phyloP scores from a whole-genome alignment of 1,140 invertebrate genomes.

The Pachyrhynchus sulphureomaculatus region DNA sequence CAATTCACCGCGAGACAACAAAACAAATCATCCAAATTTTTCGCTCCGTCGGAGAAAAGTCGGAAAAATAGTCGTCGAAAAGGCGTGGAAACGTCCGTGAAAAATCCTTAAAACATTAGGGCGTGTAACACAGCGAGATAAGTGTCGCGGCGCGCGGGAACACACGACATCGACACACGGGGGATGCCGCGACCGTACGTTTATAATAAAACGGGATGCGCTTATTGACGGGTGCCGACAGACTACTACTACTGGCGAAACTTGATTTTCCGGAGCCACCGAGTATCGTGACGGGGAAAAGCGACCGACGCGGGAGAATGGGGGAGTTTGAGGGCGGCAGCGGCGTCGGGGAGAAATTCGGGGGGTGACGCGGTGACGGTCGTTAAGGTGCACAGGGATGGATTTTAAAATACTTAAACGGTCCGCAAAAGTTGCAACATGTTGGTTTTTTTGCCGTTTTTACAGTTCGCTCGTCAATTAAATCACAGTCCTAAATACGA shows the following conservation, averaged over 20 bases:
- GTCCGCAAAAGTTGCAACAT: no score
- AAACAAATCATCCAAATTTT: no score
- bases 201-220: background rate
- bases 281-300: background rate
- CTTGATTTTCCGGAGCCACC: background rate
- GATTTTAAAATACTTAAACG: no score
- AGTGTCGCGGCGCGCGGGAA: background rate
- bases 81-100: background rate
- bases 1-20: no score
- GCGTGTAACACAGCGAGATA: background rate
- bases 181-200: background rate
- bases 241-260: no score
- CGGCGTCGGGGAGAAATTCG: background rate
- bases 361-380: background rate
- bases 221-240: constrained; percentile 4
- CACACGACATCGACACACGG: background rate
- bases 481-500: no score
- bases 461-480: no score
- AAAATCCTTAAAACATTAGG: background rate
- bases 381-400: no score
- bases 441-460: no score
- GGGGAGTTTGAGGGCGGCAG: background rate
- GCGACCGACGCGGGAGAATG: background rate
- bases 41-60: no score
- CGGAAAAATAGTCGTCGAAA: background rate